Conservation (phyloP, 2,797 vertebrate genomes). For the Malurus splendens region DNA sequence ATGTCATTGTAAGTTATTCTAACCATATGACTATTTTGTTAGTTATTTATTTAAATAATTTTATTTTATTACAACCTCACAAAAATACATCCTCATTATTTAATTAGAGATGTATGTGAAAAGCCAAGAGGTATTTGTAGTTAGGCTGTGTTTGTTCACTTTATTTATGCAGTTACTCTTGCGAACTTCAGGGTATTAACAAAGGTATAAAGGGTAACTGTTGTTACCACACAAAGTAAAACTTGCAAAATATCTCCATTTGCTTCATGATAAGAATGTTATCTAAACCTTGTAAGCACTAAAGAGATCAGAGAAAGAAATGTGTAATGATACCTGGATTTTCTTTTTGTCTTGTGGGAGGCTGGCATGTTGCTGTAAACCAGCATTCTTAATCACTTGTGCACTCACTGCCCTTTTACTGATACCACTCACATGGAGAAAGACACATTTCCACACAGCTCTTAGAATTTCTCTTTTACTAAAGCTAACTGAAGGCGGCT, state of each 20-base stretch:
- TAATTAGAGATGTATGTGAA: conserved; percentile 18
- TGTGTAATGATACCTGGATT: conserved; percentile 50
- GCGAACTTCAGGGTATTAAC: conserved; percentile 30
- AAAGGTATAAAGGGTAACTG: conserved; percentile 45
- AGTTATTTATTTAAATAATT: conserved; percentile 38
- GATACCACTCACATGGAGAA: not conserved
- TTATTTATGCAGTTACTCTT: conserved; percentile 18
- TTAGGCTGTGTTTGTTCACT: not conserved
- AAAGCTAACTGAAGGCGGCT: not conserved
- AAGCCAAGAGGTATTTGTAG: conserved; percentile 17
- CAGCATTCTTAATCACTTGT: not conserved
- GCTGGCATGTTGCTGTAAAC: conserved; percentile 4
- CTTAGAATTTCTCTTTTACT: not conserved
- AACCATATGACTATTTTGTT: not conserved
- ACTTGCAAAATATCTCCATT: conserved; percentile 50
- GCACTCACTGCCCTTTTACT: not conserved
- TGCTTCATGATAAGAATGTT: conserved; percentile 48
- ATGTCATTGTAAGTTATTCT: not conserved
- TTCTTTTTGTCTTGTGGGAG: conserved; percentile 32
- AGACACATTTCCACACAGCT: not conserved
- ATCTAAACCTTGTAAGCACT: conserved; percentile 53
- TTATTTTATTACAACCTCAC: conserved; percentile 13
- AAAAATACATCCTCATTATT: not conserved
- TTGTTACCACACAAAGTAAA: conserved; percentile 48
- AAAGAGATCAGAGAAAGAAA: conserved; percentile 59